Conservation (phyloP, 2,888 invertebrate genomes). For the Carpatolechia fugitivella region DNA sequence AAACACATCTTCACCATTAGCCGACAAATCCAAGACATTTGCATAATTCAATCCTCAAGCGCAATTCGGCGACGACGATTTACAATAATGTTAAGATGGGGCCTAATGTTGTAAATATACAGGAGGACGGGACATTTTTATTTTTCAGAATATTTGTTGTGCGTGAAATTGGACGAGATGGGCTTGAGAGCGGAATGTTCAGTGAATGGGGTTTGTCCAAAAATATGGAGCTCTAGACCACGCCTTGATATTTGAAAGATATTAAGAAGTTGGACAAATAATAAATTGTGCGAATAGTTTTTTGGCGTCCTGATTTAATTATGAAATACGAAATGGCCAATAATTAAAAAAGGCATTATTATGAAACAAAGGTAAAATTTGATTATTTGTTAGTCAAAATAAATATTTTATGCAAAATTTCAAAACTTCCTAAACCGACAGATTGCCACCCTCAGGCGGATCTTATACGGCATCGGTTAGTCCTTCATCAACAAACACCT, state of each 20-base stretch:
- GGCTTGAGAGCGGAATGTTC: neutral
- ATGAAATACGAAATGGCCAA: no score
- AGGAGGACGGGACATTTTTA: conserved; percentile 2
- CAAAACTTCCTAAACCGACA: no score
- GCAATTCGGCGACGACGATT: conserved; percentile 31
- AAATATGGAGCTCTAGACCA: neutral
- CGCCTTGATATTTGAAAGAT: neutral
- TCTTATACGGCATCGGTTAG: neutral
- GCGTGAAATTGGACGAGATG: neutral
- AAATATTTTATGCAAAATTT: no score
- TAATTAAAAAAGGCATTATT: no score
- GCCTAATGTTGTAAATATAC: conserved; percentile 17
- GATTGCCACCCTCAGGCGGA: no score
- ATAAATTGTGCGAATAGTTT: neutral
- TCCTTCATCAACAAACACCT: neutral
- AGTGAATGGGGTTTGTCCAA: neutral
- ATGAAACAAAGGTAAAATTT: no score
- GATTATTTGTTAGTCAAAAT: no score
- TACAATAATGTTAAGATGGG: conserved; percentile 19
- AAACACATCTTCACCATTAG: conserved; percentile 35
- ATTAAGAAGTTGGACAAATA: neutral
- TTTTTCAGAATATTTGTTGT: neutral
- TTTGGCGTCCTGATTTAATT: no score
- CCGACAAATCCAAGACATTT: conserved; percentile 37
- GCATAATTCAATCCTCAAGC: conserved; percentile 39